These are phyloP conservation scores for Torymus aiolomorphi DNA, from an alignment of 2,888 invertebrate species.

Conservation along the genomic window DNA sequence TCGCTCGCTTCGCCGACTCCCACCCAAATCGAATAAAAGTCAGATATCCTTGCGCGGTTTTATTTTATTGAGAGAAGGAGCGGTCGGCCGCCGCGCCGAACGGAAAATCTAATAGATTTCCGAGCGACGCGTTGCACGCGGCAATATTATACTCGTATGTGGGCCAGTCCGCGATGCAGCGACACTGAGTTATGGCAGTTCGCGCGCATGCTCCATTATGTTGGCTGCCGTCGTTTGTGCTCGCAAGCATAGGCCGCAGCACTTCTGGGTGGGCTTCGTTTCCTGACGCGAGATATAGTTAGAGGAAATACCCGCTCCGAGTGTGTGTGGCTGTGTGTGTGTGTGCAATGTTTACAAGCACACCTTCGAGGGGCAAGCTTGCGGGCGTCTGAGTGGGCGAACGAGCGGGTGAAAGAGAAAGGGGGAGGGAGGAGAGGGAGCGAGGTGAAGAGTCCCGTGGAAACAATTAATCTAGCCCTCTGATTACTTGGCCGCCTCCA, in stretches of 20 bases:
- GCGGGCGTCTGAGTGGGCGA: neutral
- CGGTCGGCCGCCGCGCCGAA: slow-evolving; percentile 3
- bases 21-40: slow-evolving; percentile 70
- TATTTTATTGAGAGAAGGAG: slow-evolving; percentile 64
- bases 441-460: slow-evolving; percentile 65
- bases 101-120: slow-evolving; percentile 60
- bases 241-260: slow-evolving; percentile 58
- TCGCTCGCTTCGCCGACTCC: slow-evolving; percentile 55
- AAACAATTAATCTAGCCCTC: slow-evolving; percentile 75
- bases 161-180: slow-evolving; percentile 23
- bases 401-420: neutral
- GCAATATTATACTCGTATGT: too few species aligned
- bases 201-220: slow-evolving; percentile 60
- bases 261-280: slow-evolving; percentile 29
- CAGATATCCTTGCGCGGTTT: slow-evolving; percentile 59
- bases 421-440: slow-evolving; percentile 32
- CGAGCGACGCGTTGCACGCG: slow-evolving; percentile 19
- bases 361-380: neutral
- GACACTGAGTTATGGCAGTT: slow-evolving; percentile 63
- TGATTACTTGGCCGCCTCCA: slow-evolving; percentile 69
- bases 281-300: neutral
- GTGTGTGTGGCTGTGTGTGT: neutral
- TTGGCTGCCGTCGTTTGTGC: slow-evolving; percentile 62
- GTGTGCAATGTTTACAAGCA: too few species aligned
- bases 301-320: too few species aligned